A percentile compares a stretch with the other conserved stretches of the same genome.
These are phyloP conservation scores for Aplocera efformata DNA, from an alignment of 2,888 invertebrate genomes.

Conservation along the genomic window DNA sequence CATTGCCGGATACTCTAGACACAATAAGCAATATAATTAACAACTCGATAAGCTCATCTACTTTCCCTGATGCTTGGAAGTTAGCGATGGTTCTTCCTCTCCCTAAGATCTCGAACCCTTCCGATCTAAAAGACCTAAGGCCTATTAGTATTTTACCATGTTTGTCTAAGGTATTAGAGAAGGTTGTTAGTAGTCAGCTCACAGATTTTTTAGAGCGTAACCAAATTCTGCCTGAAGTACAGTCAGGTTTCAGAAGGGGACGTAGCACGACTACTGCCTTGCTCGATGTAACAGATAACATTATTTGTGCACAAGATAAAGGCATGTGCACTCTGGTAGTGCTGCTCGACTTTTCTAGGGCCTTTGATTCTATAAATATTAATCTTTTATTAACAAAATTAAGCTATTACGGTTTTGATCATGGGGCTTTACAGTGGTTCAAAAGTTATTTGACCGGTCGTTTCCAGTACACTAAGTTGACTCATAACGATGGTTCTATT, in stretches of 20 bases:
- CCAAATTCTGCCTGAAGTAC: slow-evolving; percentile 1
- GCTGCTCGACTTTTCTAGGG: slow-evolving; percentile 20
- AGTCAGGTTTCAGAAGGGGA: too few species aligned
- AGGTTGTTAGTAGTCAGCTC: neutral
- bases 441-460: slow-evolving; percentile 10
- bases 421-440: slow-evolving; percentile 10
- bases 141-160: slow-evolving; percentile 22
- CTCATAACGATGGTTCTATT: neutral
- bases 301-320: slow-evolving; percentile 14
- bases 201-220: neutral
- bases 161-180: slow-evolving; percentile 14
- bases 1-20: neutral
- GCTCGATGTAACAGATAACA: slow-evolving; percentile 14
- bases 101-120: slow-evolving; percentile 7
- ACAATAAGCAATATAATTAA: slow-evolving; percentile 1
- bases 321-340: slow-evolving; percentile 13
- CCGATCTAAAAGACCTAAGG: slow-evolving; percentile 15
- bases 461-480: neutral
- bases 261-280: slow-evolving; percentile 19
- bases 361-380: slow-evolving; percentile 17
- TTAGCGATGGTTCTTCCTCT: slow-evolving; percentile 1
- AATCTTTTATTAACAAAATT: slow-evolving; percentile 9
- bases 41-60: neutral
- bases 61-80: slow-evolving; percentile 6
- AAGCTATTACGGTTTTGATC: slow-evolving; percentile 1